Evolutionary conservation across 2,888 invertebrate genomes (phyloP).

Genomic region (Microplitis manilae): DNA sequence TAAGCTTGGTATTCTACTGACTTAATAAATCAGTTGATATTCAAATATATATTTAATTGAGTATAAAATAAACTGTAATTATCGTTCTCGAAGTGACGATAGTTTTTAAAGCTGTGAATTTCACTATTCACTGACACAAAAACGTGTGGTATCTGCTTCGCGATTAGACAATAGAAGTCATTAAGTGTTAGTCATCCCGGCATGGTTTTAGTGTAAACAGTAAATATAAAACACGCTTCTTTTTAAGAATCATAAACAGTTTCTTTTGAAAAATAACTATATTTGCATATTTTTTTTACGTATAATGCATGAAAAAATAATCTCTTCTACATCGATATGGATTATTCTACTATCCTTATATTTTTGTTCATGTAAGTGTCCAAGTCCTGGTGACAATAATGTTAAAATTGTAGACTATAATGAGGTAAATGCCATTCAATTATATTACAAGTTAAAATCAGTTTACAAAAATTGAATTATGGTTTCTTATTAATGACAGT

Average conservation of each 20-base stretch:
- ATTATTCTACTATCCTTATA: slow-evolving; percentile 31
- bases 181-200: not conserved
- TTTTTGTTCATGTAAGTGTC: slow-evolving; percentile 39
- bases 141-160: not conserved
- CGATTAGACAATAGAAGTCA: not conserved
- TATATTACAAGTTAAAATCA: not conserved
- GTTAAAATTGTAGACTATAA: slow-evolving; percentile 46
- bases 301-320: not conserved
- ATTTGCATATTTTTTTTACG: not conserved
- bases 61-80: not conserved
- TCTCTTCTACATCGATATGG: slow-evolving; percentile 14
- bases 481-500: slow-evolving; percentile 25
- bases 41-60: not conserved
- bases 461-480: not conserved
- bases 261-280: too few species aligned
- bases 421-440: slow-evolving; percentile 41
- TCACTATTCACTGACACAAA: slow-evolving; percentile 6
- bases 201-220: not conserved
- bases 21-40: too few species aligned
- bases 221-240: not conserved
- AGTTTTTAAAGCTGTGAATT: not conserved
- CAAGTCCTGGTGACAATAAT: slow-evolving; percentile 41
- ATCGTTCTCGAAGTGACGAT: not conserved
- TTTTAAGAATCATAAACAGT: not conserved
- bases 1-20: too few species aligned